Conservation (phyloP, 2,113 vertebrate genomes). For the Aldabrachelys gigantea region DNA sequence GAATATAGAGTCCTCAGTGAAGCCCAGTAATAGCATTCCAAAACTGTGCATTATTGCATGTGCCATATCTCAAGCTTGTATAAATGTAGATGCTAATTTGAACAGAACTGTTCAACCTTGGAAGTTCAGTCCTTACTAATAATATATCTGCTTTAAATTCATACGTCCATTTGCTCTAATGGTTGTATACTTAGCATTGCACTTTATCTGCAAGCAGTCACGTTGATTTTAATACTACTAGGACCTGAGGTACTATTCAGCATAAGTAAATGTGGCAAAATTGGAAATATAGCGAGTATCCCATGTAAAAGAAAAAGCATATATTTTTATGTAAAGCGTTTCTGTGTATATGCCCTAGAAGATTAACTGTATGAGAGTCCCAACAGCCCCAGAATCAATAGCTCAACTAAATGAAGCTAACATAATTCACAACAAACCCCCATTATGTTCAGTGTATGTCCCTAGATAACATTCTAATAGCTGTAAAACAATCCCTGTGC, state of each 20-base stretch:
- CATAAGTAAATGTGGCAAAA: neutral
- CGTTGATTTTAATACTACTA: neutral
- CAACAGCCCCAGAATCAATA: neutral
- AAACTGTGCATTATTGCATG: no score
- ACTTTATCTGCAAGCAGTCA: neutral
- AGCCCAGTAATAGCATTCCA: neutral
- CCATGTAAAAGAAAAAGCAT: neutral
- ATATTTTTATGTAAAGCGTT: neutral
- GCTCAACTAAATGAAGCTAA: neutral
- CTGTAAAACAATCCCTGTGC: neutral
- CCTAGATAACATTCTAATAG: neutral
- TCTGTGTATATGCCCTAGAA: neutral
- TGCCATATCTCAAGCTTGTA: neutral
- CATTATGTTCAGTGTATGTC: no score
- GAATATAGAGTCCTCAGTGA: neutral
- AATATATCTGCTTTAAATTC: neutral
- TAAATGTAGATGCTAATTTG: neutral
- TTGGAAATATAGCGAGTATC: neutral
- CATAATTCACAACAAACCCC: no score
- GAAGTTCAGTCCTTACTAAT: neutral
- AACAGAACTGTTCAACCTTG: neutral
- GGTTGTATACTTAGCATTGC: neutral
- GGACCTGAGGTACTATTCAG: neutral
- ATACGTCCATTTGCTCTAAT: neutral
- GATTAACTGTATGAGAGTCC: neutral